phyloP scores from a whole-genome alignment of 1,140 invertebrate genomes.

The Battus philenor region DNA sequence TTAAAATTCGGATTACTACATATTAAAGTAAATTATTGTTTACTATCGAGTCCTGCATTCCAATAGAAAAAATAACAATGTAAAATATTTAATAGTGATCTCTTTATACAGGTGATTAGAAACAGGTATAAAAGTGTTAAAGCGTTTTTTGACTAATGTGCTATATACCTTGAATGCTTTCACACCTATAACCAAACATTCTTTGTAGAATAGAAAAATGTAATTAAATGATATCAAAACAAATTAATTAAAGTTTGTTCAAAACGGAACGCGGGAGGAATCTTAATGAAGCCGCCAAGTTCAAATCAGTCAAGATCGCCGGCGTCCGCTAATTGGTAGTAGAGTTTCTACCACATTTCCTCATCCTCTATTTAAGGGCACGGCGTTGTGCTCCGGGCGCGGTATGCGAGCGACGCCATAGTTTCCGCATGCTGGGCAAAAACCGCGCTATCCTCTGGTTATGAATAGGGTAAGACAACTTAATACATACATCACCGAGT shows the following conservation, averaged over 20 bases:
- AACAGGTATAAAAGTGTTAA: too few species aligned
- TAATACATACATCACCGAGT: not conserved
- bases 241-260: not conserved
- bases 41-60: too few species aligned
- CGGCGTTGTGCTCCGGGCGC: not conserved
- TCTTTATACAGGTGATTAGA: not conserved
- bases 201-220: not conserved
- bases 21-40: too few species aligned
- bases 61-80: too few species aligned
- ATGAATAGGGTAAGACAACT: not conserved
- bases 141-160: not conserved
- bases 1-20: too few species aligned
- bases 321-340: slow-evolving; percentile 17
- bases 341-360: slow-evolving; percentile 22
- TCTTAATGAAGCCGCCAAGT: slow-evolving; percentile 7
- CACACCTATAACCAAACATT: not conserved
- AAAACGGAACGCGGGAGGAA: slow-evolving; percentile 1
- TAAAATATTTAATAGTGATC: too few species aligned
- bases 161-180: not conserved
- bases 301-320: slow-evolving; percentile 18
- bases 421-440: slow-evolving; percentile 2
- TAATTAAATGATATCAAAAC: not conserved
- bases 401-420: not conserved
- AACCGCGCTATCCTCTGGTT: not conserved
- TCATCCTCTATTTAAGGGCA: slow-evolving; percentile 8